Conservation (phyloP, 1,140 invertebrate species). For the Ceratina calcarata region DNA sequence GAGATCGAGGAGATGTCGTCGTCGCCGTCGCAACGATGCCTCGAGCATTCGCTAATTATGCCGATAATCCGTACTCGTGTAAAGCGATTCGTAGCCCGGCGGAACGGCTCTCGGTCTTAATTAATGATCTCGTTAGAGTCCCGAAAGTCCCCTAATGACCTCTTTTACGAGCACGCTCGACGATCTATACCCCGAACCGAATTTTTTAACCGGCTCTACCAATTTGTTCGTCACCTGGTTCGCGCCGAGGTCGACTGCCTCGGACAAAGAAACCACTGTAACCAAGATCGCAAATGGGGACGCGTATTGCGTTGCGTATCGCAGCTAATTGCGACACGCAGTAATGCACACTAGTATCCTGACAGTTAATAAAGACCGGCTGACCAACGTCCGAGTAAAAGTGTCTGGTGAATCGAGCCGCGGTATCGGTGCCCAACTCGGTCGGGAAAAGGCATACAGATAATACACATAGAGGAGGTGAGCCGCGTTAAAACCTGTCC, state of each 20-base stretch:
- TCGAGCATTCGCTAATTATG: slow-evolving; percentile 32
- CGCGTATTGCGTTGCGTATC: slow-evolving; percentile 5
- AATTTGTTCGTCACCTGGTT: slow-evolving; percentile 15
- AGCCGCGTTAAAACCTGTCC: no score
- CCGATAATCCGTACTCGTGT: slow-evolving; percentile 34
- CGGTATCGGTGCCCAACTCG: background rate
- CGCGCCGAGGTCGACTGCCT: background rate
- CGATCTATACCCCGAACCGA: background rate
- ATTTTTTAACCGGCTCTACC: background rate
- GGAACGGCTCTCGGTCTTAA: slow-evolving; percentile 3
- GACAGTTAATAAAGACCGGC: background rate
- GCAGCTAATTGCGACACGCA: slow-evolving; percentile 26
- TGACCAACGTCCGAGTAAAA: slow-evolving; percentile 6
- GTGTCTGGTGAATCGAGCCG: slow-evolving; percentile 6
- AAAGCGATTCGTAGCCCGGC: slow-evolving; percentile 24
- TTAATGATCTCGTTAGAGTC: slow-evolving; percentile 42
- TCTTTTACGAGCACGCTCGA: slow-evolving; percentile 11
- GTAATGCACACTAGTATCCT: background rate
- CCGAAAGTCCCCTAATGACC: slow-evolving; percentile 34
- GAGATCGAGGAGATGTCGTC: background rate
- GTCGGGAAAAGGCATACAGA: no score
- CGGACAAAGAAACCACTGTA: slow-evolving; percentile 7
- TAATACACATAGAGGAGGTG: no score
- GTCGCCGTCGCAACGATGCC: slow-evolving; percentile 29
- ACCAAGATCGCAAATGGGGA: background rate